Evolutionary conservation across 2,113 vertebrate genomes (phyloP).

Genomic region (Patagioenas fasciata): DNA sequence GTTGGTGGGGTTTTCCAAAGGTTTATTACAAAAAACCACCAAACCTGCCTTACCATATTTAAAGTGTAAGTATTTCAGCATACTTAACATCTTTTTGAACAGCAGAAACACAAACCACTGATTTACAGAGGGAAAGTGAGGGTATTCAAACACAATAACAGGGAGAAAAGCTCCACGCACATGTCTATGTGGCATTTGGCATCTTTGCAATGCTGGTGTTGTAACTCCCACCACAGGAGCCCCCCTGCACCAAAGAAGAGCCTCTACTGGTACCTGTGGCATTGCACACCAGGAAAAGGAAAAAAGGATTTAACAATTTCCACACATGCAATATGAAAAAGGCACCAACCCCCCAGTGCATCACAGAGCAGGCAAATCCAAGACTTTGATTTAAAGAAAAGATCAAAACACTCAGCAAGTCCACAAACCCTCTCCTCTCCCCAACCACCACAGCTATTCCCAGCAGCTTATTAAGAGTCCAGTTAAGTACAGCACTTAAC

Average conservation of each 20-base stretch:
- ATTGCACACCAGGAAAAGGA: background rate
- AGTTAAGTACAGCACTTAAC: slow-evolving; percentile 26
- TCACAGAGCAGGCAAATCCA: background rate
- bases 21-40: background rate
- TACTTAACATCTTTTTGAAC: background rate
- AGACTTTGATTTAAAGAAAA: background rate
- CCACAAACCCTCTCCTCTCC: background rate
- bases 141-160: background rate
- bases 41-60: background rate
- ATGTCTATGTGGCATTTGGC: rapidly evolving
- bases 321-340: background rate
- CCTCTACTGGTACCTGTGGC: background rate
- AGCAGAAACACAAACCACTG: background rate
- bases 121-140: background rate
- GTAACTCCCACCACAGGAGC: background rate
- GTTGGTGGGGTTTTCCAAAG: background rate
- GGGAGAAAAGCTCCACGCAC: rapidly evolving
- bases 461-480: background rate
- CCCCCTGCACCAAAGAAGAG: rapidly evolving
- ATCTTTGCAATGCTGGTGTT: background rate
- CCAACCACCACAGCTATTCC: background rate
- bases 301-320: background rate
- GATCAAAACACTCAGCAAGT: background rate
- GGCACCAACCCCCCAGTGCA: rapidly evolving
- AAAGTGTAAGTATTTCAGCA: slow-evolving; percentile 48